Conservation (phyloP, 2,113 vertebrate species). For the Deroptyus accipitrinus region DNA sequence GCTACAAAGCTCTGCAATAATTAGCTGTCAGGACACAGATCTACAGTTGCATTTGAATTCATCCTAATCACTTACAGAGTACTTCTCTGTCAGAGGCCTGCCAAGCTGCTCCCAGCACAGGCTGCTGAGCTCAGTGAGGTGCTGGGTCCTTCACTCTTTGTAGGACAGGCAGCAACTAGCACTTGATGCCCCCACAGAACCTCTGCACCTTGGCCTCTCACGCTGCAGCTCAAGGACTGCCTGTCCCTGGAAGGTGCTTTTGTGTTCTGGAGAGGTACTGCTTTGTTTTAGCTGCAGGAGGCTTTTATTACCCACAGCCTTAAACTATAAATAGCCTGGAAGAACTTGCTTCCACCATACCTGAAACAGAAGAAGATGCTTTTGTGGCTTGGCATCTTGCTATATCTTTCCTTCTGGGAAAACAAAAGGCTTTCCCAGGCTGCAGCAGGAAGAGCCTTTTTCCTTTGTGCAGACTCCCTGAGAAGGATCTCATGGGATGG, state of each 20-base stretch:
- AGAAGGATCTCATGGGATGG: not conserved
- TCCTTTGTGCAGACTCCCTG: not conserved
- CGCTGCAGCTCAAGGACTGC: not conserved
- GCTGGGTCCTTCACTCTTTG: rapidly evolving
- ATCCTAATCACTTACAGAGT: not conserved
- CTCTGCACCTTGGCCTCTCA: not conserved
- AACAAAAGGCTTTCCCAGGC: not conserved
- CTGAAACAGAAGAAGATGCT: not conserved
- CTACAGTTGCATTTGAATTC: not conserved
- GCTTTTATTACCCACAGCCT: not conserved
- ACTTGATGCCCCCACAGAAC: not conserved
- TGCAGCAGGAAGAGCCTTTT: not conserved
- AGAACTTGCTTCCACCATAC: not conserved
- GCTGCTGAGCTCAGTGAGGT: not conserved
- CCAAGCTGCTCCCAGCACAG: no score
- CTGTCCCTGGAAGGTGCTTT: not conserved
- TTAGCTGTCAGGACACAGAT: slow-evolving; percentile 8
- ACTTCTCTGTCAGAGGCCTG: not conserved
- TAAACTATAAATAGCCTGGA: not conserved
- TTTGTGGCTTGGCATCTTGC: not conserved
- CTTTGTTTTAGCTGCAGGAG: not conserved
- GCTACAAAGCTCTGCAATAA: not conserved
- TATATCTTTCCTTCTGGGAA: not conserved
- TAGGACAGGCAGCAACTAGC: not conserved
- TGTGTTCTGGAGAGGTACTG: not conserved